Base-by-base conservation (phyloP, 2,888 invertebrate genomes). In the Campoplex capitator region DNA sequence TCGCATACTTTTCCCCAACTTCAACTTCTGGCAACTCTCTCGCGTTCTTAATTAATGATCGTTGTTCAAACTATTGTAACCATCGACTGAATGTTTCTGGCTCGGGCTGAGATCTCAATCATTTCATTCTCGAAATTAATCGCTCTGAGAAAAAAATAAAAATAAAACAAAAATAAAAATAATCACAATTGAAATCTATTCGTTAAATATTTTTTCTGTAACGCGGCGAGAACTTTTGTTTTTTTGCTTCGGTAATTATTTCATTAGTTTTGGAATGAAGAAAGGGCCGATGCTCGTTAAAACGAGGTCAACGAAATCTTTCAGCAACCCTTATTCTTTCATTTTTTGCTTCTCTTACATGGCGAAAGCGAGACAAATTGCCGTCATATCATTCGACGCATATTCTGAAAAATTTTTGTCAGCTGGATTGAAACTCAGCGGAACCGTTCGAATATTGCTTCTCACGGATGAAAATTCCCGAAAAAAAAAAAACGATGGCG, bases 1-100 rank as follows among this genome's bases (percentile, higher is more conserved):
- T 75, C 58, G 71, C 62, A 35, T 70, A 70, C 56, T 18, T 48
- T 62, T 56, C 16, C 13, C 56, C 3, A 35, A 67, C 51, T 81
- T 48, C 54, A 42, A 23, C 16, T 23, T 56, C 74, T 56, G 74
- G 38, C 68, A 68, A 42, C 48, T 77, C 42, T 35, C n/a, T 70
- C 73, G 81, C 77, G 23, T 54, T 83, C 74, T 79, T 70, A 75
- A 86, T 86, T 79, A 86, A 80, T 80, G 48, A 80, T 62, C n/a
- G 70, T 75, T 76, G 82, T 71, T 71, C 71, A 65, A 62, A 68
- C 78, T 75, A 68, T 85, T 82, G 73, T 79, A 38, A 79, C 51
- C 54, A 56, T 71, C 76, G 76, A 76, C 65, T 68, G 11, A 51
- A 35, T 58, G 35, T 54, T 23, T 38, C 38, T 56, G 13, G 45